Evolutionary conservation across 2,113 vertebrate species (phyloP), one percentile per base, ranked within the genome.

Genomic region (Ameiurus melas): DNA sequence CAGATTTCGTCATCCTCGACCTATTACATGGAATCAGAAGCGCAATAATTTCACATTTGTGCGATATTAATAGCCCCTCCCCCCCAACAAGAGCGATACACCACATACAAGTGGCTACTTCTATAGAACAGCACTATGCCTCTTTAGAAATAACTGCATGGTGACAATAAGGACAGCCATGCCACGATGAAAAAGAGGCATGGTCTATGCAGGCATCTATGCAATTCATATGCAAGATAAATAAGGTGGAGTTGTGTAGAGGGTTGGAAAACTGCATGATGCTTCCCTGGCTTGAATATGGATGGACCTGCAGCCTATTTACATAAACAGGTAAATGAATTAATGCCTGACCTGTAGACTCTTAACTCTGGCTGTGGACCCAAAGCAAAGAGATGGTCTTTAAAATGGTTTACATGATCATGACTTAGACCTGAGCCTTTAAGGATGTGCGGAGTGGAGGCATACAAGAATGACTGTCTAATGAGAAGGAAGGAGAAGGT

Each of bases 361-460:
- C 73, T 75, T 75, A 53, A 51, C 47, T 30, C 53, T 33, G 33
- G 17, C 17, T 57, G 78, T 58, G 17, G 17, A 58, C 8, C 78
- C 33, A 16, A 83, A 62, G 20, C 33, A 83, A 25, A 43, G 53
- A 36, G 36, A 62, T 62, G 20, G 25, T 84, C 93, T 89, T 92
- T 92, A 91, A 93, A 93, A 94, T 93, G 93, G 89, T 89, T 91
- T 85, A 89, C 71, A 78, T 86, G 68, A 91, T 82, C 57, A 88
- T 66, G 85, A 87, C 91, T 92, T 89, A 85, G 10, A 86, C 66
- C 64, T 83, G 79, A 51, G 43, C 20, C 20, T 7, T 36, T 89
- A 85, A 84, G 79, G 82, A 90, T 92, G 90, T 92, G 62, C 58
- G 7, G 73, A 51, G 47, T n/a, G 30, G 20, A 51, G 43, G 19